Evolutionary conservation across 1,140 invertebrate species (phyloP).

Genomic region (Diachasmimorpha longicaudata): DNA sequence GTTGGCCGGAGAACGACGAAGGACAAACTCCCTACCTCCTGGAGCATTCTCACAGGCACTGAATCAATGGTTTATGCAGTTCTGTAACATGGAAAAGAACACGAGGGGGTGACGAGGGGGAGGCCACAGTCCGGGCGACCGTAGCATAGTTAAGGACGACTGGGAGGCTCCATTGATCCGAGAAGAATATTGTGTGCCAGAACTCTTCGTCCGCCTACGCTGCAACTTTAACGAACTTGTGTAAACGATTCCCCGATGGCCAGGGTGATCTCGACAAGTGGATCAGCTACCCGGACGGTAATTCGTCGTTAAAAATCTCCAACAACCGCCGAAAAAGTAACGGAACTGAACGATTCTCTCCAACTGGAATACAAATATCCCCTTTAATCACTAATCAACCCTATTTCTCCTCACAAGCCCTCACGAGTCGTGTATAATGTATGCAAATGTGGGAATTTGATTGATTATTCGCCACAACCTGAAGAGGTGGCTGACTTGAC

Average conservation of each 20-base stretch:
- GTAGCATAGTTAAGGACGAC: not conserved
- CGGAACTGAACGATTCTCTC: too few relatives aligned
- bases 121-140: not conserved
- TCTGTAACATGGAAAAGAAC: not conserved
- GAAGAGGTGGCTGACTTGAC: not conserved
- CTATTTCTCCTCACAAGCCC: too few relatives aligned
- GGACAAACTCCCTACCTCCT: not conserved
- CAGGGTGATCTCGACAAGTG: not conserved
- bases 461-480: not conserved
- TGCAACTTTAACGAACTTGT: conserved; percentile 40
- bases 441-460: not conserved
- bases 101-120: not conserved
- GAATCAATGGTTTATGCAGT: not conserved
- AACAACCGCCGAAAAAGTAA: too few relatives aligned
- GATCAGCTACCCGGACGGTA: too few relatives aligned
- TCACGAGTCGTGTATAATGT: too few relatives aligned
- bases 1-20: not conserved
- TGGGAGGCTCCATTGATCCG: conserved; percentile 38
- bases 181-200: conserved; percentile 29
- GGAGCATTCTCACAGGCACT: not conserved
- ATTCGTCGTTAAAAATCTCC: too few relatives aligned
- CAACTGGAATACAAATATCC: too few relatives aligned
- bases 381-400: too few relatives aligned
- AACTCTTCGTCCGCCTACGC: conserved; percentile 20
- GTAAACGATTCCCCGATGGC: conserved; percentile 34